Conservation (phyloP, 1,140 invertebrate genomes). For the Drosophila tropicalis region DNA sequence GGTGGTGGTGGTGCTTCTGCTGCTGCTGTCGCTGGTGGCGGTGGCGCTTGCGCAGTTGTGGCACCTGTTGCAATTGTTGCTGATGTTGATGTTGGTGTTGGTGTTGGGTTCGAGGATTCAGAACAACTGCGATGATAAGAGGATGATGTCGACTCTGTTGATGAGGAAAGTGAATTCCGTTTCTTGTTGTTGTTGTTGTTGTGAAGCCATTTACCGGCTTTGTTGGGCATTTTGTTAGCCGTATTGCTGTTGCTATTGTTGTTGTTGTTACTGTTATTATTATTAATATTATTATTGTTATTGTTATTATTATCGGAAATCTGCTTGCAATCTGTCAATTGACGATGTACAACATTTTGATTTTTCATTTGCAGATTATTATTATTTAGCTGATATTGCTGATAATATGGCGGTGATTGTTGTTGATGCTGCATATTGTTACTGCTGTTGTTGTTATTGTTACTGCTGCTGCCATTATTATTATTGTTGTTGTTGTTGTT, state of each 20-base stretch:
- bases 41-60: not conserved
- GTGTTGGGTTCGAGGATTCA: slow-evolving; percentile 30
- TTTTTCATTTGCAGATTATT: slow-evolving; percentile 62
- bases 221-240: slow-evolving; percentile 22
- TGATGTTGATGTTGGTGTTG: slow-evolving; percentile 1
- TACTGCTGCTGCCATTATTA: slow-evolving; percentile 30
- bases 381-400: slow-evolving; percentile 36
- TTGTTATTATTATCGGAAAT: slow-evolving; percentile 46
- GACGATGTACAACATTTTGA: slow-evolving; percentile 51
- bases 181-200: slow-evolving; percentile 42
- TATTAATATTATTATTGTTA: slow-evolving; percentile 28
- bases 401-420: slow-evolving; percentile 25
- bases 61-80: not conserved
- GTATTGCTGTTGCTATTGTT: slow-evolving; percentile 15
- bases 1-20: not conserved
- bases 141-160: slow-evolving; percentile 39
- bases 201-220: slow-evolving; percentile 32
- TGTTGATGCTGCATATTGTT: slow-evolving; percentile 37
- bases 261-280: slow-evolving; percentile 21
- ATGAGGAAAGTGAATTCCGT: slow-evolving; percentile 49
- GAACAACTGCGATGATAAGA: slow-evolving; percentile 45
- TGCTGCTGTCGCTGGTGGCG: not conserved
- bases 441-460: slow-evolving; percentile 33
- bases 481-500: slow-evolving; percentile 31
- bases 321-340: slow-evolving; percentile 36